Conservation (phyloP, 2,888 invertebrate species). For the Molanna angustata region DNA sequence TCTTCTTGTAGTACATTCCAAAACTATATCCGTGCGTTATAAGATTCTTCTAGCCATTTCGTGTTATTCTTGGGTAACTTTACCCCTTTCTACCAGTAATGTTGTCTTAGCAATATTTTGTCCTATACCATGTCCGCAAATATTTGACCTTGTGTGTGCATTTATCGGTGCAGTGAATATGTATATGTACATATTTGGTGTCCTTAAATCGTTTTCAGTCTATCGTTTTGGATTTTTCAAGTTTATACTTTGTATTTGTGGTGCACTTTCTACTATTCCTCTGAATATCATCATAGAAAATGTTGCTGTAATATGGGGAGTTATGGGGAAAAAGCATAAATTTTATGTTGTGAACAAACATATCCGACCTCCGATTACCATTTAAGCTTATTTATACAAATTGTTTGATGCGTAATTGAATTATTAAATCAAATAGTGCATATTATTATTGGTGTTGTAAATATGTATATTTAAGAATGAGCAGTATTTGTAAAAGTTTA, state of each 20-base stretch:
- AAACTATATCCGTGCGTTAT: slow-evolving; percentile 72
- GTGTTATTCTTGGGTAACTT: slow-evolving; percentile 94
- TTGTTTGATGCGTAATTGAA: too few relatives aligned
- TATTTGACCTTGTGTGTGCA: slow-evolving; percentile 83
- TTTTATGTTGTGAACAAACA: slow-evolving; percentile 97
- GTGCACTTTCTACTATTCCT: slow-evolving; percentile 87
- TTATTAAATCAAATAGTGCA: too few relatives aligned
- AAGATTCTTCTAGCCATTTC: slow-evolving; percentile 83
- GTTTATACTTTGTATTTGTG: slow-evolving; percentile 77
- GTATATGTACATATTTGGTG: slow-evolving; percentile 97
- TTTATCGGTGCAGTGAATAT: slow-evolving; percentile 92
- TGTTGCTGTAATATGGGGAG: slow-evolving; percentile 91
- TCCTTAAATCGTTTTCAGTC: slow-evolving; percentile 92
- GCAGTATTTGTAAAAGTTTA: too few relatives aligned
- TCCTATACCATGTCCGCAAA: slow-evolving; percentile 82
- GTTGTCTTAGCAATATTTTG: slow-evolving; percentile 78
- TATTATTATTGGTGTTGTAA: too few relatives aligned
- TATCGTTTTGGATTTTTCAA: slow-evolving; percentile 79
- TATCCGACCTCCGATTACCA: slow-evolving; percentile 65
- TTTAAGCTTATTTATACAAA: slow-evolving; percentile 40
- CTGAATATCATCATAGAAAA: slow-evolving; percentile 94
- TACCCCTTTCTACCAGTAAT: slow-evolving; percentile 91
- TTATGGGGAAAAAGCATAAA: slow-evolving; percentile 92
- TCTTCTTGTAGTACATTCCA: slow-evolving; percentile 82
- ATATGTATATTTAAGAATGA: too few relatives aligned